Conservation (phyloP, 2,888 invertebrate species). For the Corbicula japonica region DNA sequence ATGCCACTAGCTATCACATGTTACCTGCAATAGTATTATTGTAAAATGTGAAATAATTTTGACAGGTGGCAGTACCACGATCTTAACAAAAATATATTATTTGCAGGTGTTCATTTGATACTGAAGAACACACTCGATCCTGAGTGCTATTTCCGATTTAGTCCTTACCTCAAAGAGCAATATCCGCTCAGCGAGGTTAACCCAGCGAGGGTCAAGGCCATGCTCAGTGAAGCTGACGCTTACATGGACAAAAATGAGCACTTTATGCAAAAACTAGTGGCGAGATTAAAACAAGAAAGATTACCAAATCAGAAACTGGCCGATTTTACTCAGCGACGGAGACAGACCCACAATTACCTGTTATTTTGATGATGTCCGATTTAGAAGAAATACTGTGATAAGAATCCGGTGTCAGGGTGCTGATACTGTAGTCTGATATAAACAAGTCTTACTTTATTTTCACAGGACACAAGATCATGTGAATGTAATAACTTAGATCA, state of each 20-base stretch:
- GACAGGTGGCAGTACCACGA: no score
- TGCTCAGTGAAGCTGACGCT: constrained; percentile 92
- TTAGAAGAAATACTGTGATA: no score
- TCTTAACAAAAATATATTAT: no score
- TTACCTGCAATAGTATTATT: no score
- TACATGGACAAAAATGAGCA: constrained; percentile 93
- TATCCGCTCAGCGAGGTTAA: constrained; percentile 93
- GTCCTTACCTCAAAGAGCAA: constrained; percentile 94
- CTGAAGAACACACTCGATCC: constrained; percentile 88
- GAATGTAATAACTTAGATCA: no score
- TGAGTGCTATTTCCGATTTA: constrained; percentile 93
- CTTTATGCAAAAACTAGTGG: constrained; percentile 88
- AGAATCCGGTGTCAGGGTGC: no score
- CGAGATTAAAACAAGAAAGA: constrained; percentile 72
- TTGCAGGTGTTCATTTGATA: constrained; percentile 89
- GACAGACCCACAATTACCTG: constrained; percentile 43
- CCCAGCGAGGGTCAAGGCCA: constrained; percentile 90
- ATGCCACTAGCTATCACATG: no score
- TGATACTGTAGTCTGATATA: no score
- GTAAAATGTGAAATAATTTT: no score
- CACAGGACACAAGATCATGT: no score
- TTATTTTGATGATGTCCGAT: not conserved
- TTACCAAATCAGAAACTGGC: constrained; percentile 69
- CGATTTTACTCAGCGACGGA: constrained; percentile 56
- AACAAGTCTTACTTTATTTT: no score